phyloP scores from a whole-genome alignment of 2,797 vertebrate species.

The Furcifer pardalis region DNA sequence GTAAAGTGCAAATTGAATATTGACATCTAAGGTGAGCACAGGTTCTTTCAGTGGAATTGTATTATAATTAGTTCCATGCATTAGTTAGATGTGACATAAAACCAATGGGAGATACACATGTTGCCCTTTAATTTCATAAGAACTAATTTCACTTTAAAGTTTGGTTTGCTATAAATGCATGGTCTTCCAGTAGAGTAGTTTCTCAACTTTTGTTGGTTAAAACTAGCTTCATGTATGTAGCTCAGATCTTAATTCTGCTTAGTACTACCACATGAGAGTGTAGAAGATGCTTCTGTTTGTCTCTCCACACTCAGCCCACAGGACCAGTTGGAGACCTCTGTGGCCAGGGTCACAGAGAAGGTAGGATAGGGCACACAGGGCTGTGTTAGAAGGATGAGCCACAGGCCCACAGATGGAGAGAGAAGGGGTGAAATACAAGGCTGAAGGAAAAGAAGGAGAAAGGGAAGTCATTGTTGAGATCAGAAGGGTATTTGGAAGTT shows the following conservation, averaged over 20 bases:
- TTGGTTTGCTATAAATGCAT: not conserved
- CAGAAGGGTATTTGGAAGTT: too few species aligned
- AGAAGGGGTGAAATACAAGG: too few species aligned
- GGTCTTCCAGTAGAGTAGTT: not conserved
- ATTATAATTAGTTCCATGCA: slow-evolving; percentile 3
- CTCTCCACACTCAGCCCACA: too few species aligned
- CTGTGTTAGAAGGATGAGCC: too few species aligned
- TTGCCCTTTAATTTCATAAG: not conserved
- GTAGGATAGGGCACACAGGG: too few species aligned
- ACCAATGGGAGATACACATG: not conserved
- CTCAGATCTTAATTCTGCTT: not conserved
- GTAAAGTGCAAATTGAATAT: rapidly evolving
- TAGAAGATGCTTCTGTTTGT: not conserved
- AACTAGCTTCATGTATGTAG: not conserved
- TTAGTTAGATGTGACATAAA: slow-evolving; percentile 14
- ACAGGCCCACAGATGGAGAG: too few species aligned
- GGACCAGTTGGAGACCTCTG: too few species aligned
- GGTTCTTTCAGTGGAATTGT: not conserved
- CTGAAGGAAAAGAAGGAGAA: too few species aligned
- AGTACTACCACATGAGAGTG: not conserved
- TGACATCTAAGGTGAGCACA: not conserved
- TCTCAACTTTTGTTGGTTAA: not conserved
- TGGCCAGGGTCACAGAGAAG: too few species aligned
- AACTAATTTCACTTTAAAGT: not conserved
- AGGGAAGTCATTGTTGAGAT: too few species aligned